Evolutionary conservation across 37 sponge, comb jelly and placozoan genomes (phyloP), one percentile per base, ranked within the genome.

Genomic region (Aphrocallistes beatrix): DNA sequence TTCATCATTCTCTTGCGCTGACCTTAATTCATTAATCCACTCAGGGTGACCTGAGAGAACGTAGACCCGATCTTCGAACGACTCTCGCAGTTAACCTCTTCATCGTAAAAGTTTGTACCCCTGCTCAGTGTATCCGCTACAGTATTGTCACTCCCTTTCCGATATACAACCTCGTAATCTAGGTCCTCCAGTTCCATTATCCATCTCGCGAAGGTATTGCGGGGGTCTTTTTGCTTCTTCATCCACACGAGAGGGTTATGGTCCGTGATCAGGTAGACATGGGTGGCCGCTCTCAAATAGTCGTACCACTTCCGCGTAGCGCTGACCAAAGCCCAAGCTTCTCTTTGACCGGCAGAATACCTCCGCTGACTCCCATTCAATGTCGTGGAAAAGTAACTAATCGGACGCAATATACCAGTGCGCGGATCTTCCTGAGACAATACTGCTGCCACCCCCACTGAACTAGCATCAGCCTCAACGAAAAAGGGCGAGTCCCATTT

Each of bases 201-300:
- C 75, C 75, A 60, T 30, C 75, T 60, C 25, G 75, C 75, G 75
- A 19, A 60, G 8, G 75, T 60, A 28, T 60, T 19, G 25, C 75
- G 75, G 75, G 85, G 88, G 21, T 86, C 85, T 88, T 86, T 88
- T 37, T 88, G 84, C 10, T 50, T 87, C n/a, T 48, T 28, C n/a
- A 90, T 23, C 38, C 81, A 90, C 21, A 32, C 37, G 85, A 87
- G 83, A 48, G 39, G 81, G 81, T 37, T 37, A 84, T 85, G 48
- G 86, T 85, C 37, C 85, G 40, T 36, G 1, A 19, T 1, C n/a
- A 60, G 34, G 21, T 60, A 60, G 3, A 60, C 21, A 13, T 28
- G 25, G 8, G 25, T 6, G 8, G 75, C 8, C n/a, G 75, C 75
- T 13, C 34, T 60, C n/a, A 60, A 30, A 60, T 21, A 60, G 3